phyloP scores from a whole-genome alignment of 2,113 vertebrate genomes.

The Syngnathus scovelli region DNA sequence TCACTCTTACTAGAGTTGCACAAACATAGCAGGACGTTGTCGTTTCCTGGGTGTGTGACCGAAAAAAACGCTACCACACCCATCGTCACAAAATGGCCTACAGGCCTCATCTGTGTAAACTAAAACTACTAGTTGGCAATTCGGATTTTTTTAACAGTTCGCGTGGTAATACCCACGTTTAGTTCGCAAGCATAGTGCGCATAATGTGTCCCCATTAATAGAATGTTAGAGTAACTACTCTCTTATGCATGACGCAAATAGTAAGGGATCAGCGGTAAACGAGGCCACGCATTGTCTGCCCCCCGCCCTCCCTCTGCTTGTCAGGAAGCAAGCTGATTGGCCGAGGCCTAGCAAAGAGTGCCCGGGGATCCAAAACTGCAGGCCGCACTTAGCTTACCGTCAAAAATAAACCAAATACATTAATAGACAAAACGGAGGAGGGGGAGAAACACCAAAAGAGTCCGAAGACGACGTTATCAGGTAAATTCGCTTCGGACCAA shows the following conservation, averaged over 20 bases:
- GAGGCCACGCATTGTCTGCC: conserved; percentile 77
- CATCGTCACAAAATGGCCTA: conserved; percentile 64
- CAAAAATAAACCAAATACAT: conserved; percentile 74
- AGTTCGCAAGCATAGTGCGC: neutral
- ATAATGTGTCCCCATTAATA: conserved; percentile 4
- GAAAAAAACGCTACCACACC: conserved; percentile 34
- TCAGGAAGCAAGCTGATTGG: conserved; percentile 79
- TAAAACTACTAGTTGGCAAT: conserved; percentile 13
- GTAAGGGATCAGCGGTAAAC: conserved; percentile 71
- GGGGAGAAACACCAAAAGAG: conserved; percentile 52
- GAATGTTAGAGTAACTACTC: conserved; percentile 52
- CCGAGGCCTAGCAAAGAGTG: conserved; percentile 79
- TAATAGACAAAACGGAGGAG: conserved; percentile 56
- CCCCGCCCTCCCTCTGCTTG: conserved; percentile 72
- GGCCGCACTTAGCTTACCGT: conserved; percentile 77
- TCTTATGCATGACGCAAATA: conserved; percentile 74
- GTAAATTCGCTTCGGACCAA: conserved; percentile 63
- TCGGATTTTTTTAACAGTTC: neutral
- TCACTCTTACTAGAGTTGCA: neutral
- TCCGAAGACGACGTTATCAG: conserved; percentile 63
- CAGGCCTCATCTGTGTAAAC: conserved; percentile 54
- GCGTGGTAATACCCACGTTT: neutral
- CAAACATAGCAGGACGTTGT: conserved; percentile 7
- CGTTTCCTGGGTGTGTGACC: conserved; percentile 32
- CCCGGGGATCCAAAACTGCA: conserved; percentile 78